A percentile compares a stretch with the other conserved stretches of the same genome.
These are phyloP conservation scores for Nemotelus pantherinus DNA, from an alignment of 2,888 invertebrate species.

Conservation along the genomic window DNA sequence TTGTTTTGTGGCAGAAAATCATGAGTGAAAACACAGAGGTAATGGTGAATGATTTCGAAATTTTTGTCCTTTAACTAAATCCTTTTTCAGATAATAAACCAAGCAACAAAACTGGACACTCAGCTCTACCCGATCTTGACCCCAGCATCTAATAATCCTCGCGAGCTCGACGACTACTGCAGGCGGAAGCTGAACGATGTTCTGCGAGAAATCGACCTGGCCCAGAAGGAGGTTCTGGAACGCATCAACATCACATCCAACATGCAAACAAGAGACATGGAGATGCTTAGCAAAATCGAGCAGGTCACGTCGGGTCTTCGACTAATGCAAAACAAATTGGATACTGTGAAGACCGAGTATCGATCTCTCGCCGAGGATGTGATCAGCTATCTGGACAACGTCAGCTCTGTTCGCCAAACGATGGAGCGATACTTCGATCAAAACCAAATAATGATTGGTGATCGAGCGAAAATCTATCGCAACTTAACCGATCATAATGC, in stretches of 20 bases:
- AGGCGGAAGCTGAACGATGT: conserved; percentile 69
- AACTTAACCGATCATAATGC: conserved; percentile 73
- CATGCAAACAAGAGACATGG: conserved; percentile 70
- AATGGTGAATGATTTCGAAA: conserved; percentile 49
- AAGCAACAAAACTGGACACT: conserved; percentile 75
- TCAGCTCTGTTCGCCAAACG: conserved; percentile 71
- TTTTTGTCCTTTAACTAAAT: conserved; percentile 4
- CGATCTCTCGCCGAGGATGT: conserved; percentile 76
- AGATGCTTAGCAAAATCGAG: conserved; percentile 67
- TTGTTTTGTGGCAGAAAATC: conserved; percentile 67
- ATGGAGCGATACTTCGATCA: conserved; percentile 69
- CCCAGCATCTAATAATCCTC: conserved; percentile 70
- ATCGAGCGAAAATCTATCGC: conserved; percentile 67
- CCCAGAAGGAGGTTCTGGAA: conserved; percentile 74
- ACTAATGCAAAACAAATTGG: conserved; percentile 73
- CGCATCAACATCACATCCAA: conserved; percentile 74
- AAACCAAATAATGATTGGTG: conserved; percentile 55
- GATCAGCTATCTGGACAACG: conserved; percentile 75
- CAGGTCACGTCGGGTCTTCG: conserved; percentile 73
- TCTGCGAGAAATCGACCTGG: conserved; percentile 70
- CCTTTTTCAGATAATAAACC: conserved; percentile 69
- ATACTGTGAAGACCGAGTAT: conserved; percentile 76
- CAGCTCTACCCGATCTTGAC: conserved; percentile 81
- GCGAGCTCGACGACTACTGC: conserved; percentile 68
- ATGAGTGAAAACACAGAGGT: conserved; percentile 76